Evolutionary conservation across 2,888 invertebrate genomes (phyloP).

Genomic region (Acrobasis repandana): DNA sequence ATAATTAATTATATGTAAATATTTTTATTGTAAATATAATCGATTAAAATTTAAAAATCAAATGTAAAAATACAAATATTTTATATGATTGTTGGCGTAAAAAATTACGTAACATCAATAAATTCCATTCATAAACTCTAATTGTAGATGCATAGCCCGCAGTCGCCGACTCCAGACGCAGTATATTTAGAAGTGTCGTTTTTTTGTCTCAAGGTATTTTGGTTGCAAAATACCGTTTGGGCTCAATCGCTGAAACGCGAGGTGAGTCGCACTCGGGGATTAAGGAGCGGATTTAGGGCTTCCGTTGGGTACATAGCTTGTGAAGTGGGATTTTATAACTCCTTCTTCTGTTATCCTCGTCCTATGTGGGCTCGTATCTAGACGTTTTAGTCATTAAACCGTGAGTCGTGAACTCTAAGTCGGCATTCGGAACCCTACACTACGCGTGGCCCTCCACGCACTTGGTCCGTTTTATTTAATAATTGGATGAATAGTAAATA

Average conservation of each 20-base stretch:
- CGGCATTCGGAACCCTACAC: no score
- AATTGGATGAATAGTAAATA: no score
- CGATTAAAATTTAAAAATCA: no score
- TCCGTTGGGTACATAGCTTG: constrained; percentile 1
- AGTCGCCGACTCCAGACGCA: constrained; percentile 52
- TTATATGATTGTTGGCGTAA: constrained; percentile 7
- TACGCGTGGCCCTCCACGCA: no score
- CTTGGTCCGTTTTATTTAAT: no score
- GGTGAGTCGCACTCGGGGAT: constrained; percentile 2
- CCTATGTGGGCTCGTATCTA: no score
- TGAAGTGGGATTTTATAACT: no score
- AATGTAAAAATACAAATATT: background rate
- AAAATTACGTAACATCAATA: constrained; percentile 45
- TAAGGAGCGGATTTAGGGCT: background rate
- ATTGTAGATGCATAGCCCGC: constrained; percentile 46
- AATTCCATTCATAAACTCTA: constrained; percentile 57
- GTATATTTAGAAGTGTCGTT: constrained; percentile 59
- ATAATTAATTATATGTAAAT: no score
- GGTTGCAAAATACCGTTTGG: constrained; percentile 63
- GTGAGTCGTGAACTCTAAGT: no score
- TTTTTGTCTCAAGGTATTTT: constrained; percentile 63
- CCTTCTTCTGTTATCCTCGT: no score
- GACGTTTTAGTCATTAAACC: no score
- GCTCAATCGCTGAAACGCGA: constrained; percentile 24
- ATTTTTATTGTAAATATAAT: no score